phyloP scores from a whole-genome alignment of 2,113 vertebrate genomes.

The Dasyurus viverrinus region DNA sequence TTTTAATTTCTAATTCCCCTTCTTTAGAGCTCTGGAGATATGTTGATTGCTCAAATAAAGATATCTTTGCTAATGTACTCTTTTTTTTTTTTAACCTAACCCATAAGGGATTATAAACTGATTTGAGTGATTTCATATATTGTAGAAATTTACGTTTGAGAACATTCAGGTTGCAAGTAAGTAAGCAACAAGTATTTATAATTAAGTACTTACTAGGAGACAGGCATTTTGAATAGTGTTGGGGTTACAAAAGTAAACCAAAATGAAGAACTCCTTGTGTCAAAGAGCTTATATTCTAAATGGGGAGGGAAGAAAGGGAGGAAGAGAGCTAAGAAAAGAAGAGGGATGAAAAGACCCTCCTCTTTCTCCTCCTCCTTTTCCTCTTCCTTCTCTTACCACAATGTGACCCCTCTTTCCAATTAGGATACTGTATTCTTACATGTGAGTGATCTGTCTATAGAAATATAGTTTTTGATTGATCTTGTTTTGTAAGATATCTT shows the following conservation, averaged over 20 bases:
- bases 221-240: not conserved
- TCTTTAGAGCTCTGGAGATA: not conserved
- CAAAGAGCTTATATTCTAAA: not conserved
- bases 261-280: not conserved
- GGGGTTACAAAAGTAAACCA: not conserved
- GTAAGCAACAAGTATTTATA: not conserved
- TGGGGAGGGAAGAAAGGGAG: too few relatives aligned
- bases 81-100: not conserved
- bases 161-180: not conserved
- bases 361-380: too few relatives aligned
- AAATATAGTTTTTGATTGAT: too few relatives aligned
- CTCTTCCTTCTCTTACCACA: too few relatives aligned
- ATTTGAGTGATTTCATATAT: not conserved
- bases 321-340: too few relatives aligned
- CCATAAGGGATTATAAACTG: not conserved
- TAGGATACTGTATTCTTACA: too few relatives aligned
- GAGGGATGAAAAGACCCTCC: too few relatives aligned
- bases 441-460: too few relatives aligned
- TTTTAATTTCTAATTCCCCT: not conserved
- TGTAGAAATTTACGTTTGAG: not conserved
- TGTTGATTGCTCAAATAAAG: not conserved
- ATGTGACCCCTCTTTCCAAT: too few relatives aligned
- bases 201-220: not conserved
- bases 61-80: not conserved
- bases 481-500: too few relatives aligned